Base-by-base conservation (phyloP, 2,797 vertebrate species). In the Coluber constrictor region DNA sequence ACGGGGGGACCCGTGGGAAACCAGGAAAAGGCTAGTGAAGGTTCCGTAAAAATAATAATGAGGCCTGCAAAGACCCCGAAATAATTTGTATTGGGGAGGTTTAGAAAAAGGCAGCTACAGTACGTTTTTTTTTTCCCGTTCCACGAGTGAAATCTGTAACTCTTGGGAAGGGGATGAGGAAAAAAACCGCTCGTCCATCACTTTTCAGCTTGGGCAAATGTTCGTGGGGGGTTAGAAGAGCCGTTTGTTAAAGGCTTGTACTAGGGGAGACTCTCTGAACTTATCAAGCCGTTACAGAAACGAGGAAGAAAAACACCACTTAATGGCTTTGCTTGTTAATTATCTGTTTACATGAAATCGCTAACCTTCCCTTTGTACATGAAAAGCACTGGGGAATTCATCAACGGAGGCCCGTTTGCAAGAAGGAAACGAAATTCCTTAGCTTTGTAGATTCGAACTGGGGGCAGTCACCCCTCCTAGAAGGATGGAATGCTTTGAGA, bases 281-380 rank as follows among this genome's bases (percentile, higher is more conserved):
- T 37, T 55, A 47, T 94, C 55, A 91, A 79, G 70, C 29, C 55
- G 3, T 83, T 70, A 56, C 16, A 83, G 37, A n/a, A 93, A 47
- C 4, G 23, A 89, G 56, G n/a, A 63, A 90, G 88, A 88, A 91
- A 43, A 57, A 8, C 5, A 6, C 5, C 87, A 20, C 88, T 94
- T 92, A 79, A 29, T 92, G 43, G 8, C 70, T n/a, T 51, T 91
- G 3, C 56, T 94, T 87, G 29, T 74, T 93, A 91, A 94, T 95
- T 63, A 93, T 92, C n/a, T 86, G 43, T 0, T 0, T 93, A 93
- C 86, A 79, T 91, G 83, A 57, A 86, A 61, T 86, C 92, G 51
- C 86, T 63, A 88, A 57, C 6, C 54, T 88, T 93, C 94, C 87
- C 86, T 93, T 93, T 2, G 0, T 93, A 91, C 10, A 2, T 51